phyloP scores from a whole-genome alignment of 2,797 vertebrate species.

The Notamacropus eugenii region DNA sequence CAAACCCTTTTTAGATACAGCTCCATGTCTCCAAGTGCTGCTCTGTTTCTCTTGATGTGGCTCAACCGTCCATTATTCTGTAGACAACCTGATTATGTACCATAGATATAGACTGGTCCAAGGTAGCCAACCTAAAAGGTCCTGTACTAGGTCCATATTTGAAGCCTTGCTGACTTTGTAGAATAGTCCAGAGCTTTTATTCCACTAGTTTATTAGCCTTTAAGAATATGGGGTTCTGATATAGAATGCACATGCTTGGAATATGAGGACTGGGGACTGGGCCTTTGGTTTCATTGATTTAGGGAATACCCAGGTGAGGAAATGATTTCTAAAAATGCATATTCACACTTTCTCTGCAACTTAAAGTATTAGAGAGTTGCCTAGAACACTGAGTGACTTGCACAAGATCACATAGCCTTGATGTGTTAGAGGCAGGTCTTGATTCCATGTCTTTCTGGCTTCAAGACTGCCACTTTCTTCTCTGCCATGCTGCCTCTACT shows the following conservation, averaged over 20 bases:
- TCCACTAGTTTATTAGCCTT: not conserved
- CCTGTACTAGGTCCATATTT: not conserved
- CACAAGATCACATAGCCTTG: not conserved
- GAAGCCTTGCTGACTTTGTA: not conserved
- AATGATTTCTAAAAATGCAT: not conserved
- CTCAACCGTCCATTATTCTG: not conserved
- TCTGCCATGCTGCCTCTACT: not conserved
- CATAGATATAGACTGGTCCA: not conserved
- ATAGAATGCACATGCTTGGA: not conserved
- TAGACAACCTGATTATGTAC: not conserved
- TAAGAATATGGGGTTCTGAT: not conserved
- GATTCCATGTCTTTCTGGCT: not conserved
- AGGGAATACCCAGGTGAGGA: not conserved
- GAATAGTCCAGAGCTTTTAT: not conserved
- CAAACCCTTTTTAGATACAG: not conserved
- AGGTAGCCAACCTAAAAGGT: not conserved
- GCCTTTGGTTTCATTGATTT: not conserved
- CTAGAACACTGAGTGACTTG: not conserved
- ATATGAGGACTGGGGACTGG: not conserved
- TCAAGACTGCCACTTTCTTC: not conserved
- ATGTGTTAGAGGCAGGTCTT: not conserved
- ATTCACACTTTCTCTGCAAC: not conserved
- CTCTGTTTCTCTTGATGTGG: not conserved
- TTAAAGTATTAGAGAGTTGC: not conserved
- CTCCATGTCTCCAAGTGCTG: not conserved